These are phyloP conservation scores for Melinaea menophilus DNA, from an alignment of 2,888 invertebrate species.

Conservation along the genomic window DNA sequence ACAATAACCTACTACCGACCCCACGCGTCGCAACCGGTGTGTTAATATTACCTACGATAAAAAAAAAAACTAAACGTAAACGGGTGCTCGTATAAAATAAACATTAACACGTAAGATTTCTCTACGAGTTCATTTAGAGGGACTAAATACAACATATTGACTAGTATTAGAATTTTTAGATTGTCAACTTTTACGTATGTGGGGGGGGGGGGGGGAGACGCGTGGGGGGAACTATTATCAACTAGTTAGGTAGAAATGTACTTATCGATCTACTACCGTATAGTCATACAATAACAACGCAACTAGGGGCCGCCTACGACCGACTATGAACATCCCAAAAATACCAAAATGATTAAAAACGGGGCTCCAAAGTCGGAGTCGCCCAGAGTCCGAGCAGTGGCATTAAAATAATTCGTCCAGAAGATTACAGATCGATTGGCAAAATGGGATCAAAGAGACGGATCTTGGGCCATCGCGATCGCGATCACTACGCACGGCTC, in stretches of 20 bases:
- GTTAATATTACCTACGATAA: neutral
- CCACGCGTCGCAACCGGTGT: constrained; percentile 52
- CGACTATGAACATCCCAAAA: constrained; percentile 68
- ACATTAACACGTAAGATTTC: neutral
- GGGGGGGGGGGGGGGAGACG: constrained; percentile 38
- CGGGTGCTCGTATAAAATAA: neutral
- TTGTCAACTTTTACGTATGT: constrained; percentile 19
- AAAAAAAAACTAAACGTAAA: neutral
- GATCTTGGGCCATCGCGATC: constrained; percentile 30
- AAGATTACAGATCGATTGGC: constrained; percentile 40
- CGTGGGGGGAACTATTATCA: constrained; percentile 61
- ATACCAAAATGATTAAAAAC: constrained; percentile 43
- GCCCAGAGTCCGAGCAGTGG: constrained; percentile 48
- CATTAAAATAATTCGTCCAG: constrained; percentile 38
- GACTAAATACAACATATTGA: constrained; percentile 8
- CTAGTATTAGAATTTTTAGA: constrained; percentile 29
- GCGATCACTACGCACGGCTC: constrained; percentile 37
- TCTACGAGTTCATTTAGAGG: neutral
- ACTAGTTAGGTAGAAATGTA: constrained; percentile 70
- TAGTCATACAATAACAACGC: constrained; percentile 66
- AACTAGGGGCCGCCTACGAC: constrained; percentile 65
- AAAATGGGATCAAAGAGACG: constrained; percentile 39
- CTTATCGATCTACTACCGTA: constrained; percentile 59
- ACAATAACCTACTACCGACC: constrained; percentile 63
- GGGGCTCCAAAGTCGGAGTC: constrained; percentile 36